These are phyloP conservation scores for Cerceris ruficornis DNA, from an alignment of 2,888 invertebrate species.

Conservation along the genomic window DNA sequence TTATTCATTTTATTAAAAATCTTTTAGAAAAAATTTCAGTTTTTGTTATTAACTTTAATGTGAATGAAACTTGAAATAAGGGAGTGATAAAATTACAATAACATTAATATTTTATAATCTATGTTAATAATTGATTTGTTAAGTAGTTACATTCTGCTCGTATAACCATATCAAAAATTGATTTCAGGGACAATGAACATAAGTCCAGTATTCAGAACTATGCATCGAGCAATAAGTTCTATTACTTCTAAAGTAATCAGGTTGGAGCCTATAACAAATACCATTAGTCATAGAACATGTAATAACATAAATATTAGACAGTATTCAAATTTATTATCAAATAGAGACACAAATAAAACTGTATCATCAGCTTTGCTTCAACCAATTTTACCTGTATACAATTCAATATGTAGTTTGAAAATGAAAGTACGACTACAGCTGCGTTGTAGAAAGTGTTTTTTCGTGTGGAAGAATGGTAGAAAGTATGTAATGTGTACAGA, in stretches of 20 bases:
- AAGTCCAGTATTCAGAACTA: slow-evolving; percentile 39
- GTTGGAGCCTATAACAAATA: background rate
- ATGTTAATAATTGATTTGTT: too few relatives aligned
- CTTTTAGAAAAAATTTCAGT: too few relatives aligned
- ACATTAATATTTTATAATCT: too few relatives aligned
- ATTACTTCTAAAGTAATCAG: slow-evolving; percentile 25
- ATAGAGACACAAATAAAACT: slow-evolving; percentile 1
- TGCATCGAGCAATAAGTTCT: slow-evolving; percentile 37
- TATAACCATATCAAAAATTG: too few relatives aligned
- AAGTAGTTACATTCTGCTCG: too few relatives aligned
- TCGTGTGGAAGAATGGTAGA: slow-evolving; percentile 87
- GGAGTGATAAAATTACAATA: too few relatives aligned
- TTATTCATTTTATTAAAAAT: too few relatives aligned
- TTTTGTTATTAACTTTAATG: too few relatives aligned
- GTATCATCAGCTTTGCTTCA: slow-evolving; percentile 36
- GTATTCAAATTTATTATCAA: slow-evolving; percentile 4
- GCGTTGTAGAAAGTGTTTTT: slow-evolving; percentile 91
- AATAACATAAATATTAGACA: slow-evolving; percentile 27
- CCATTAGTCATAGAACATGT: slow-evolving; percentile 22
- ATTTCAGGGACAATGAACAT: slow-evolving; percentile 52
- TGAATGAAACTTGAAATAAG: too few relatives aligned
- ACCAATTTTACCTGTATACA: slow-evolving; percentile 75
- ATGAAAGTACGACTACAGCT: slow-evolving; percentile 86
- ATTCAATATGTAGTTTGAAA: slow-evolving; percentile 86
- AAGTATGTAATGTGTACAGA: slow-evolving; percentile 89